phyloP scores from a whole-genome alignment of 2,113 vertebrate species.

The Cygnus buccinator region DNA sequence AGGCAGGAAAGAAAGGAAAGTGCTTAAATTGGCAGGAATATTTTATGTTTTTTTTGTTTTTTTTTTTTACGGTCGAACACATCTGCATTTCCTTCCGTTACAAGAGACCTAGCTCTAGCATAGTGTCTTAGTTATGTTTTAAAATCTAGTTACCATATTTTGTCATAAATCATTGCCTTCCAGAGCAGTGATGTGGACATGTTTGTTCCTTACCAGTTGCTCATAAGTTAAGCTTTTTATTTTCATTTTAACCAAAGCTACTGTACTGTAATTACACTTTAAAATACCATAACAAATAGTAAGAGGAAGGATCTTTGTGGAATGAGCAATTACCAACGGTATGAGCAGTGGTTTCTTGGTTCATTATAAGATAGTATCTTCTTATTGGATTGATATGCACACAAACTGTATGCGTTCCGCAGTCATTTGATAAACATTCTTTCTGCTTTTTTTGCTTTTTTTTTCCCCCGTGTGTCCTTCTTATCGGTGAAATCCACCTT shows the following conservation, averaged over 20 bases:
- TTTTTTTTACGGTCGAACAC: background rate
- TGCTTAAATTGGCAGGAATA: background rate
- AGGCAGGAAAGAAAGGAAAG: background rate
- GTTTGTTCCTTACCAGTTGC: background rate
- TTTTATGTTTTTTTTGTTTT: background rate
- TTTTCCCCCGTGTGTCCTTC: background rate
- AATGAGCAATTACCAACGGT: background rate
- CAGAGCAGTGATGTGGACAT: background rate
- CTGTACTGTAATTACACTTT: background rate
- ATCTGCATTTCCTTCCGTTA: background rate
- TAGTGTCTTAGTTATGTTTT: background rate
- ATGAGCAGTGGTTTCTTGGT: background rate
- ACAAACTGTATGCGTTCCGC: background rate
- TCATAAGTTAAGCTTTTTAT: background rate
- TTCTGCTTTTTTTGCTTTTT: background rate
- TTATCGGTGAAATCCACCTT: background rate
- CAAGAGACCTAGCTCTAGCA: background rate
- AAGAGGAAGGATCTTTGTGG: background rate
- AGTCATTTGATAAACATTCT: background rate
- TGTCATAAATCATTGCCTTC: background rate
- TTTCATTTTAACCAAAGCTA: background rate
- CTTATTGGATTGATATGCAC: background rate
- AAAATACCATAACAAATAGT: background rate
- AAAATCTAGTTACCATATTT: background rate
- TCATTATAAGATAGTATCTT: background rate